These are phyloP conservation scores for Aphaenogaster floridana DNA, from an alignment of 1,140 invertebrate species.

Conservation along the genomic window DNA sequence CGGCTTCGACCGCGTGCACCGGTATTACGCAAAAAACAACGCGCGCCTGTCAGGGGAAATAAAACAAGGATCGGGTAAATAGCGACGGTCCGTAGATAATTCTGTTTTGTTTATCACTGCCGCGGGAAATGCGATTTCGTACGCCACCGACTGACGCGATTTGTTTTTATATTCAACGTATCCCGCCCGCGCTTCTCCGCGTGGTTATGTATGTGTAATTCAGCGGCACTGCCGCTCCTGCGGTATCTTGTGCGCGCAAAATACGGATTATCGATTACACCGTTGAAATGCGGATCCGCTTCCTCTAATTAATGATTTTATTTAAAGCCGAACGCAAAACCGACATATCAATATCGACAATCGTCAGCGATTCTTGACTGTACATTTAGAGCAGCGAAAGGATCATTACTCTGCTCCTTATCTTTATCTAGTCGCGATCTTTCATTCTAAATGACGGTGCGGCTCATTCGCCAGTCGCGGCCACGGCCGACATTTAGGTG, in stretches of 20 bases:
- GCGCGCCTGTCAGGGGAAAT: conserved; percentile 60
- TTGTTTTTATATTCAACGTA: conserved; percentile 62
- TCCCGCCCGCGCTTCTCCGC: conserved; percentile 50
- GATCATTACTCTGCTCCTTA: background rate
- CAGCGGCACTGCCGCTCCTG: conserved; percentile 17
- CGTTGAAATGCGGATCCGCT: conserved; percentile 33
- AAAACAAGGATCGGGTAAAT: conserved; percentile 64
- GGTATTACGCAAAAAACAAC: conserved; percentile 64
- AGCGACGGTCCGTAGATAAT: conserved; percentile 73
- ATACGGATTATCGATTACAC: conserved; percentile 60
- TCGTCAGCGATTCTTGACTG: background rate
- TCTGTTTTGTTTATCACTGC: conserved; percentile 79
- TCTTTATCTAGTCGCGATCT: conserved; percentile 28
- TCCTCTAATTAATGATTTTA: conserved; percentile 58
- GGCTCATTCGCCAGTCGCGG: background rate
- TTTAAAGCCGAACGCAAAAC: conserved; percentile 27
- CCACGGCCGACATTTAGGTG: conserved; percentile 67
- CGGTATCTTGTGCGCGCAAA: conserved; percentile 50
- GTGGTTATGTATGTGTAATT: conserved; percentile 49
- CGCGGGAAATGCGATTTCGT: conserved; percentile 74
- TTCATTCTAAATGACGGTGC: background rate
- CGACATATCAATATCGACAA: conserved; percentile 37
- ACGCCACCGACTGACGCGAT: conserved; percentile 64
- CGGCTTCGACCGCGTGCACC: conserved; percentile 34
- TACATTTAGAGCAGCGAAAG: too few species aligned